These are phyloP conservation scores for Apogon hyalosoma DNA, from an alignment of 2,797 vertebrate species.

Conservation along the genomic window DNA sequence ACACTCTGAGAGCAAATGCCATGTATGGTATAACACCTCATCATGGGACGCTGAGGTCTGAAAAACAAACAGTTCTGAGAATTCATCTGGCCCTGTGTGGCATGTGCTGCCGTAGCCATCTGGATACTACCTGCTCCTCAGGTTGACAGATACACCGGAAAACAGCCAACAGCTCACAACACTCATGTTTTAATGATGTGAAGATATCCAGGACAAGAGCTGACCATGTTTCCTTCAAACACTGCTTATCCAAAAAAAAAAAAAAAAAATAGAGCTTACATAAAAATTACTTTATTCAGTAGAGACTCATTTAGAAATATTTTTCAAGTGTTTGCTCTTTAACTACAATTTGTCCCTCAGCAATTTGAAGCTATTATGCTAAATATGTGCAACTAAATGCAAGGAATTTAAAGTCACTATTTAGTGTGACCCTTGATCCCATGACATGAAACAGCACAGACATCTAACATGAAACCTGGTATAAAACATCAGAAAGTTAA, in stretches of 20 bases:
- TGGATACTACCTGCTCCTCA: conserved; percentile 25
- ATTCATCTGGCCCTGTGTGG: conserved; percentile 21
- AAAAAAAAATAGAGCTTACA: not conserved
- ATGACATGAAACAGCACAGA: not conserved
- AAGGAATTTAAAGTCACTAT: no score
- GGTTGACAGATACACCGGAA: conserved; percentile 24
- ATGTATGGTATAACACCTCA: conserved; percentile 9
- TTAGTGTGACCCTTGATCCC: no score
- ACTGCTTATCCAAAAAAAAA: not conserved
- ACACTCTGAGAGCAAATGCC: conserved; percentile 17
- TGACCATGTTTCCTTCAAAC: not conserved
- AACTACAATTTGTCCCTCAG: not conserved
- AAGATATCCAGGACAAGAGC: conserved; percentile 3
- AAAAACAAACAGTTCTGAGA: conserved; percentile 13
- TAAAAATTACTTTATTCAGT: no score
- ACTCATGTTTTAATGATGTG: conserved; percentile 22
- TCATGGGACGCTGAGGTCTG: conserved; percentile 5
- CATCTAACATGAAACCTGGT: no score
- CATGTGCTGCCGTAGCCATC: conserved; percentile 16
- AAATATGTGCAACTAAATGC: no score
- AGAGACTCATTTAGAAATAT: no score
- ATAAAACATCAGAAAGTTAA: no score
- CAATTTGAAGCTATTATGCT: no score
- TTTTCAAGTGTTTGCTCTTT: no score
- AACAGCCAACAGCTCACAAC: conserved; percentile 27